Conservation (phyloP, 2,797 vertebrate genomes). For the Coendou prehensilis region DNA sequence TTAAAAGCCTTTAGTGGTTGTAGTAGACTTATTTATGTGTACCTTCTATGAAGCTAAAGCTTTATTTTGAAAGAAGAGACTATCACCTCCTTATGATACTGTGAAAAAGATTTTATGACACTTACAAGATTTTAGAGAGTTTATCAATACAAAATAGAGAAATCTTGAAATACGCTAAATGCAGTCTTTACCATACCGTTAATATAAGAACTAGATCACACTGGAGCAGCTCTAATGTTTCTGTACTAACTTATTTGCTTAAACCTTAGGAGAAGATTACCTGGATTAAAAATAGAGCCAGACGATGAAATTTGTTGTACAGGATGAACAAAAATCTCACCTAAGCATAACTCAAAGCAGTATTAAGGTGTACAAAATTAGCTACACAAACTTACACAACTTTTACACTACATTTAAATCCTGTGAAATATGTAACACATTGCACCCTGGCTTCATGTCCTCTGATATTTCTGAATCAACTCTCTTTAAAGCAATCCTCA, state of each 20-base stretch:
- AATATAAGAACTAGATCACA: not conserved
- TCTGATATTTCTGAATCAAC: slow-evolving; percentile 1
- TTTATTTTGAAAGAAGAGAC: slow-evolving; percentile 45
- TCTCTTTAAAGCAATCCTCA: not conserved
- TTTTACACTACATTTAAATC: slow-evolving; percentile 24
- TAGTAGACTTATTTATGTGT: not conserved
- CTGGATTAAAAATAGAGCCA: not conserved
- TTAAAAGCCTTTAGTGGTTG: not conserved
- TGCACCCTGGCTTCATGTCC: not conserved
- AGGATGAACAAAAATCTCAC: not conserved
- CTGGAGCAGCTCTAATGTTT: not conserved
- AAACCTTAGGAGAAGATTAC: not conserved
- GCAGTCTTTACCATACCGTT: not conserved
- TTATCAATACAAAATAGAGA: not conserved
- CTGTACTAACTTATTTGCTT: not conserved
- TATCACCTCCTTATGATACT: not conserved
- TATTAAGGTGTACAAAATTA: not conserved
- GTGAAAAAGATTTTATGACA: not conserved
- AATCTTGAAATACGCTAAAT: not conserved
- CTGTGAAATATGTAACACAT: not conserved
- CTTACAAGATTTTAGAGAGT: not conserved
- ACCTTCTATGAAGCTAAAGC: not conserved
- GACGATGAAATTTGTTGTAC: not conserved
- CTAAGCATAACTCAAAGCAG: not conserved
- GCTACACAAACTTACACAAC: not conserved